phyloP scores from a whole-genome alignment of 2,113 vertebrate species.

The Seriola quinqueradiata region DNA sequence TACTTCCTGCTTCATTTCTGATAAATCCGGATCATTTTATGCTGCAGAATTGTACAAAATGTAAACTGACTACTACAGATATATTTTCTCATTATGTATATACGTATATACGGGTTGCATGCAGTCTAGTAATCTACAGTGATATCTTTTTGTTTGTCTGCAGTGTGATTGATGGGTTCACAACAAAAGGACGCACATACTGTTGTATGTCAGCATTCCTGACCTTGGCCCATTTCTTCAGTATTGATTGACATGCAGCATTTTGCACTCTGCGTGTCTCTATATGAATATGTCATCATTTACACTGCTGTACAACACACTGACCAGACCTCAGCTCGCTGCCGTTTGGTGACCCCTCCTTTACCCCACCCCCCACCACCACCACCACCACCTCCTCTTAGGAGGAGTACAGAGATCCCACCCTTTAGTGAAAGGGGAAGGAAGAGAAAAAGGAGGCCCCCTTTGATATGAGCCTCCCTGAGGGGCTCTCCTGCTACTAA shows the following conservation, averaged over 20 bases:
- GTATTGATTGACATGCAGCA: slow-evolving; percentile 63
- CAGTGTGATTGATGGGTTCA: slow-evolving; percentile 24
- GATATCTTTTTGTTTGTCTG: not conserved
- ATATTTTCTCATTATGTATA: not conserved
- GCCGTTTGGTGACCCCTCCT: slow-evolving; percentile 48
- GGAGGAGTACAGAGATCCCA: slow-evolving; percentile 42
- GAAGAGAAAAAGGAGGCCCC: slow-evolving; percentile 75
- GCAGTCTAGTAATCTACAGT: not conserved
- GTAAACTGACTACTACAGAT: not conserved
- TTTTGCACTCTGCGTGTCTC: slow-evolving; percentile 40
- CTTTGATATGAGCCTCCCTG: slow-evolving; percentile 73
- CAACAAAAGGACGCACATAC: not conserved
- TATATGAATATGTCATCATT: slow-evolving; percentile 45
- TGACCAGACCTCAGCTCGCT: slow-evolving; percentile 43
- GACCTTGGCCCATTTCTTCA: slow-evolving; percentile 34
- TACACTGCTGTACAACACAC: slow-evolving; percentile 45
- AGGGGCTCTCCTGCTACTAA: slow-evolving; percentile 66
- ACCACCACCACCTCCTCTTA: not conserved
- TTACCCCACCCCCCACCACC: slow-evolving; percentile 8
- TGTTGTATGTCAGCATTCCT: slow-evolving; percentile 19
- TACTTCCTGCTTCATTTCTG: not conserved
- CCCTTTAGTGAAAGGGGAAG: slow-evolving; percentile 51
- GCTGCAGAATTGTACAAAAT: not conserved
- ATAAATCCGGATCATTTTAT: not conserved
- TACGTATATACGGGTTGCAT: too few species aligned